Evolutionary conservation across 92 coral and sea anemone genomes (phyloP), one percentile per base, ranked within the genome.

Genomic region (Epizoanthus fatuus): DNA sequence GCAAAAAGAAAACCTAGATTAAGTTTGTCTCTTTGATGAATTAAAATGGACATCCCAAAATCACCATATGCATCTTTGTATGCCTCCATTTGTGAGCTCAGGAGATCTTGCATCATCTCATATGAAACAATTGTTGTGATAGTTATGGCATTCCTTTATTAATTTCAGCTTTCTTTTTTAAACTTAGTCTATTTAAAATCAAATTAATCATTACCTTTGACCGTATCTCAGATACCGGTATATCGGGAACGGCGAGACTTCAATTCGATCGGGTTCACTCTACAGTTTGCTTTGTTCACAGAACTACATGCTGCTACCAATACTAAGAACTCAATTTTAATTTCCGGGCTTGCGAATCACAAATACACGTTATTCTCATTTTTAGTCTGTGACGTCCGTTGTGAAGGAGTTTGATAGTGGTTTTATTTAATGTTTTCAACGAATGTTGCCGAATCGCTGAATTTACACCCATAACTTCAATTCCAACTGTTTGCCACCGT

Each of bases 281-380:
- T 40, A 16, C 17, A 10, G 0, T 39, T 4, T 17, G 55, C 38
- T 73, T 73, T 73, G 40, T 53, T 73, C 63, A 15, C 38, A 12
- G 47, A 53, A 17, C 42, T 25, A 20, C 45, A 74, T 29, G 79
- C 79, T 14, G 63, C 79, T 74, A 35, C 19, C 29, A 66, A 66
- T 35, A 32, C 72, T 66, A 4, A 12, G 9, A 37, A 15, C 38
- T 70, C 20, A 56, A 56, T 77, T 62, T 62, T 38, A 77, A 77
- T 77, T 77, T 77, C 82, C 82, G 82, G 82, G 69, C 70, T 59
- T 37, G 14, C 7, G 25, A 40, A 7, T 70, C 75, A 44, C 14
- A 49, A 49, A 49, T 8, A 7, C 53, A 44, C 45, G 44, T 77
- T 59, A n/a, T 38, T 40, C 63, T 60, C 60, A 44, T 11, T 9